Percentiles rank a stretch among this genome's conserved stretches.
Evolutionary conservation across 2,888 invertebrate genomes (phyloP).

Genomic region (Tricholauxania praeusta): DNA sequence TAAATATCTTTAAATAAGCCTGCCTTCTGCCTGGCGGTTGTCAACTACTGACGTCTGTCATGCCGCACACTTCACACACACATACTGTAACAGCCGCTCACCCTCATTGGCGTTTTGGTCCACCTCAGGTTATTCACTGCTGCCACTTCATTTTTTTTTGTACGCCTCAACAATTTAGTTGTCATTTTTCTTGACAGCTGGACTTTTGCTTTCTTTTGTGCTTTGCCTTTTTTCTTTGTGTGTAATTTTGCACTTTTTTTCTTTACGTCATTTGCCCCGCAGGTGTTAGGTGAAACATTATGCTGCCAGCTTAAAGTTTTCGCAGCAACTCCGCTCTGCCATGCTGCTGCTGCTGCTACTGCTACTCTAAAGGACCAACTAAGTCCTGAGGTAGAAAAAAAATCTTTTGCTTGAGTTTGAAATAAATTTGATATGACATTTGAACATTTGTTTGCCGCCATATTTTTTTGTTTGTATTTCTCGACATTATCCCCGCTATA

Average conservation of each 20-base stretch:
- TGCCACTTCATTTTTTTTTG: constrained; percentile 13
- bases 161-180: constrained; percentile 48
- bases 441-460: constrained; percentile 38
- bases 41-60: not conserved
- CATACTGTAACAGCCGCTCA: not conserved
- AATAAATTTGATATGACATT: constrained; percentile 44
- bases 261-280: constrained; percentile 4
- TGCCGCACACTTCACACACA: too few relatives aligned
- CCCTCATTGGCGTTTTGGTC: not conserved
- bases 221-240: constrained; percentile 8
- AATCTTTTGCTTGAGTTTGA: constrained; percentile 3
- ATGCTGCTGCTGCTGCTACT: not conserved
- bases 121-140: not conserved
- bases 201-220: constrained; percentile 14
- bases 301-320: constrained; percentile 22
- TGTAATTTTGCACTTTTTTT: constrained; percentile 3
- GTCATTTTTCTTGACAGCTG: constrained; percentile 50
- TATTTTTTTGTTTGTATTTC: constrained; percentile 6
- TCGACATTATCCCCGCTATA: constrained; percentile 19
- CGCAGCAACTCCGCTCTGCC: not conserved
- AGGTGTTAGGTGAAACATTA: constrained; percentile 33
- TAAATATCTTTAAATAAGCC: too few relatives aligned
- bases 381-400: constrained; percentile 4
- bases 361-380: not conserved
- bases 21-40: constrained; percentile 4